Base-by-base conservation (phyloP, 2,797 vertebrate genomes). In the Acridotheres tristis region DNA sequence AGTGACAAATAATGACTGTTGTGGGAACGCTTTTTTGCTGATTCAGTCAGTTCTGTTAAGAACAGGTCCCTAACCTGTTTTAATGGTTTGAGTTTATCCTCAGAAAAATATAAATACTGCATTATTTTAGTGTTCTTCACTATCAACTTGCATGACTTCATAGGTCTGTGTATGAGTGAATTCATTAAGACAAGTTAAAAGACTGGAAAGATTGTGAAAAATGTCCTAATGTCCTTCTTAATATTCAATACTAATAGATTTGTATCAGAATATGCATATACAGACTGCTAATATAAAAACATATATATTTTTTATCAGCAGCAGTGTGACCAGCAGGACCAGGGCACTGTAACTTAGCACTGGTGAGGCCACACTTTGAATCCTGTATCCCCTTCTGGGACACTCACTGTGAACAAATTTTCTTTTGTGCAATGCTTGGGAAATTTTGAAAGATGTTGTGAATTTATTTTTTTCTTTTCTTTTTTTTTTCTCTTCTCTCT, bases 401-500 rank as follows among this genome's bases (percentile, higher is more conserved):
- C 9, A 3, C 19, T 61, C 18, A 11, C 26, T 66, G 18, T 19
- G 26, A 63, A 71, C 5, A 74, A 74, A 36, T 30, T 27, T 5
- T 40, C 14, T 84, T 75, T 67, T 57, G 14, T 77, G 19, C 10
- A 36, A 15, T 20, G 26, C 38, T 25, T 62, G 27, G 74, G 23
- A 75, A 78, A 81, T 59, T 72, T 25, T 58, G 47, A 76, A 76
- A 73, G 34, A 13, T 27, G 4, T 13, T 65, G 3, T 67, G 29
- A 58, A 38, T 65, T 63, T 27, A 3, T 1, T 1, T 21, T 51
- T 23, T 7, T 22, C 4, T 57, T 7, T n/a, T n/a, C 3, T 9
- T 32, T 21, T 10, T 63, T 67, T 32, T 4, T 1, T 2, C 11
- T 9, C n/a, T 21, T 17, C 59, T 67, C 29, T 4, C 1, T 2